Evolutionary conservation across 2,888 invertebrate genomes (phyloP), one percentile per base, ranked within the genome.

Genomic region (Trissoscelio sp.): DNA sequence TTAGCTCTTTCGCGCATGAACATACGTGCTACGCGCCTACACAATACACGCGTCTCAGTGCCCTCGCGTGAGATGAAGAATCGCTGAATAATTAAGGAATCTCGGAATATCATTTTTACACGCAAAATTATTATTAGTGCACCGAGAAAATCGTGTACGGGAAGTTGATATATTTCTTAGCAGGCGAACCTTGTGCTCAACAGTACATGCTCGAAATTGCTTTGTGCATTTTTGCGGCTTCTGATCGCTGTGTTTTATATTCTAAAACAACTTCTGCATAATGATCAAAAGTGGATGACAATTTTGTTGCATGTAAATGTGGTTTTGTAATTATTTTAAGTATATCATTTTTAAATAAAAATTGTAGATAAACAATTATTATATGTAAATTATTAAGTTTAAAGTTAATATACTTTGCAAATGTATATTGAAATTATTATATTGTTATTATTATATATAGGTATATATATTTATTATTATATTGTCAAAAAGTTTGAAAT

Each of bases 1-100:
- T 80, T 80, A 80, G 79, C 64, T 74, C 67, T 69, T 69, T 74
- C 62, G 79, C 74, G 69, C 69, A 70, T 69, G 74, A 69, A 70
- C 74, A 62, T 74, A 74, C 64, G 64, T 60, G 74, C 74, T 66
- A 55, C 75, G 75, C 75, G 64, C 75, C 75, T 80, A 80, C 80
- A 66, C 66, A 74, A 64, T 75, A 51, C 72, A 72, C 20, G 60
- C 51, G 31, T 70, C 51, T 62, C 48, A 28, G 34, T 73, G 69
- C 74, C 69, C 39, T 80, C 69, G 64, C 67, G 60, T 77, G 67
- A 77, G 77, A 77, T 77, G 77, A 77, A 11, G 53, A 77, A 77
- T 77, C 62, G 60, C 67, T 67, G 75, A 75, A 75, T 75, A 75
- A 75, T 74, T 74, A 74, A 66, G 58, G 74, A 66, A 55, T 75